Evolutionary conservation across 1,140 invertebrate genomes (phyloP).

Genomic region (Heliconius nattereri): DNA sequence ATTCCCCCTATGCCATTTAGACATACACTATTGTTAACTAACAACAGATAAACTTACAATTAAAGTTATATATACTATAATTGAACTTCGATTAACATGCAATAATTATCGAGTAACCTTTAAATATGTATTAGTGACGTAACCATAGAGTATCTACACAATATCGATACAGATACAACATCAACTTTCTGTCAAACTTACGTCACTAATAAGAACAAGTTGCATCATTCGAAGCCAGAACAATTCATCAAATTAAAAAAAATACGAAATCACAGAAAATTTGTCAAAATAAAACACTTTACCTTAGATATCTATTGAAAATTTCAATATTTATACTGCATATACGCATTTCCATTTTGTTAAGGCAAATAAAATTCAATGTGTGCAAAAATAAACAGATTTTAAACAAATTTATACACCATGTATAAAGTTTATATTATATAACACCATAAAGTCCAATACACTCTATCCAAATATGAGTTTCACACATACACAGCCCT

Average conservation of each 20-base stretch:
- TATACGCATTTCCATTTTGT: not conserved
- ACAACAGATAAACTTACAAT: conserved; percentile 25
- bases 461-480: conserved; percentile 24
- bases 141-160: not conserved
- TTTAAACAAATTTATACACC: not conserved
- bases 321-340: not conserved
- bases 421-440: not conserved
- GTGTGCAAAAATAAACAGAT: not conserved
- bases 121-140: conserved; percentile 11
- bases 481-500: conserved; percentile 45
- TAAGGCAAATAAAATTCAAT: conserved; percentile 12
- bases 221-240: conserved; percentile 13
- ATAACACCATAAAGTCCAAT: conserved; percentile 15
- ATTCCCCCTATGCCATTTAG: not conserved
- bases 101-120: conserved; percentile 15
- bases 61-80: conserved; percentile 26
- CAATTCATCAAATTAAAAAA: not conserved
- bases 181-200: not conserved
- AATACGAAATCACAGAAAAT: not conserved
- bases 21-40: conserved; percentile 20
- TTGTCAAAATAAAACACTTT: not conserved
- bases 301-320: not conserved
- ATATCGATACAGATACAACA: not conserved
- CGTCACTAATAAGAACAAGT: conserved; percentile 7
- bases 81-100: conserved; percentile 33